These are phyloP conservation scores for Teleopsis dalmanni DNA, from an alignment of 1,140 invertebrate species.

Conservation along the genomic window DNA sequence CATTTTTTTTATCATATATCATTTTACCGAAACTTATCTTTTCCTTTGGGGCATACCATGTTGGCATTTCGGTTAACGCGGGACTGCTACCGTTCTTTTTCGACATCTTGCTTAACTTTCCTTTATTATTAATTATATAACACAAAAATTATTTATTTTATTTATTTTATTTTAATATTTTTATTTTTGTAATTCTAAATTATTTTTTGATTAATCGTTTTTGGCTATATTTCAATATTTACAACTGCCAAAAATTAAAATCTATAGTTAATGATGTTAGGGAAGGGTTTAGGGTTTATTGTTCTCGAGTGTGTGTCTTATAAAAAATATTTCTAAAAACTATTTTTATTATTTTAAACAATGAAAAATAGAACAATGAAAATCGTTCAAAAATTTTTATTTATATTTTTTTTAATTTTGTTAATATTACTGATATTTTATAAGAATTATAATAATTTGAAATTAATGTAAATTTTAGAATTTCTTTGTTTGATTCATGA, in stretches of 20 bases:
- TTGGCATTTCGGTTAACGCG: conserved; percentile 43
- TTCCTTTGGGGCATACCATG: conserved; percentile 47
- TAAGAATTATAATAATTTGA: too few species aligned
- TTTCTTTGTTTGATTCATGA: too few species aligned
- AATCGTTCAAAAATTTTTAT: too few species aligned
- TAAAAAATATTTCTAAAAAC: too few species aligned
- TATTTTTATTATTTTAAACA: conserved; percentile 1
- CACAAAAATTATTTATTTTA: neutral
- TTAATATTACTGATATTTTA: too few species aligned
- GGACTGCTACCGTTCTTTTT: conserved; percentile 33
- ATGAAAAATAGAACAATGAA: neutral
- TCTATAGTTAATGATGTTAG: neutral
- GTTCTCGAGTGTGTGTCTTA: too few species aligned
- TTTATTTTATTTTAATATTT: neutral
- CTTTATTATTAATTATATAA: neutral
- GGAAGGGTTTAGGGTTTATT: too few species aligned
- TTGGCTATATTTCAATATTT: too few species aligned
- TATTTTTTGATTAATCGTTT: neutral
- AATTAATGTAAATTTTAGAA: too few species aligned
- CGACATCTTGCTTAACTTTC: conserved; percentile 23
- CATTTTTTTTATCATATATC: conserved; percentile 59
- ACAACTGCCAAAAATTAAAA: too few species aligned
- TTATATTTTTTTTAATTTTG: too few species aligned
- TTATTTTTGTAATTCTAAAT: neutral
- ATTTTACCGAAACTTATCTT: conserved; percentile 50